Evolutionary conservation across 2,113 vertebrate genomes (phyloP), one percentile per base, ranked within the genome.

Genomic region (Eulacestoma nigropectus): DNA sequence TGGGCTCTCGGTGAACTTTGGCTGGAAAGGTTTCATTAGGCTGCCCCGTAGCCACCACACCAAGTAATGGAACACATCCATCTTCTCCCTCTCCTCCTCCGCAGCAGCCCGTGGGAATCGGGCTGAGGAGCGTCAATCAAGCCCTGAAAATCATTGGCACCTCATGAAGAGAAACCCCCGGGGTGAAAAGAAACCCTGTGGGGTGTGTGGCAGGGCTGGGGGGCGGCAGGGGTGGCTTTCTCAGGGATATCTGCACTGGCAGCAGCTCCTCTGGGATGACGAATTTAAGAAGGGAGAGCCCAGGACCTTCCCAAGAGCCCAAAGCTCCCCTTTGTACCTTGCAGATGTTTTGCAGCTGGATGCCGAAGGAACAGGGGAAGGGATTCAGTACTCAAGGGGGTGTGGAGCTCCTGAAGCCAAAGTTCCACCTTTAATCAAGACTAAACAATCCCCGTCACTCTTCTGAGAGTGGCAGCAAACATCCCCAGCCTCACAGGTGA

Each of bases 21-120:
- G 91, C 83, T 94, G 93, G 67, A 77, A 95, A 96, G 97, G 96
- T 97, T 97, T 95, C 97, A 90, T 94, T 90, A 96, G 94, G 87
- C 76, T 93, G 96, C 94, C 96, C 95, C 94, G 69, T 20, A 89
- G 91, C 92, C 97, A 92, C 96, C 86, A 93, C 97, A 97, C 86
- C 97, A 94, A 95, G 95, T 91, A 95, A 97, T 96, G 97, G 97
- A 93, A 90, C 96, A 93, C 96, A 97, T 97, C 96, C 96, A 94
- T 96, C 97, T 95, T 88, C 90, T 76, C 73, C 83, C 30, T 74
- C 95, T 88, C 75, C 83, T 88, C 89, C 94, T 82, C 63, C 74
- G 39, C 91, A 82, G 90, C 79, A 44, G 76, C 97, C 97, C 81
- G 19, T 82, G 92, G 95, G 87, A 89, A 83, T 26, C 0, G 5